A percentile compares a stretch with the other conserved stretches of the same genome.
These are phyloP conservation scores for Pipa parva DNA, from an alignment of 2,113 vertebrate genomes.

Conservation along the genomic window DNA sequence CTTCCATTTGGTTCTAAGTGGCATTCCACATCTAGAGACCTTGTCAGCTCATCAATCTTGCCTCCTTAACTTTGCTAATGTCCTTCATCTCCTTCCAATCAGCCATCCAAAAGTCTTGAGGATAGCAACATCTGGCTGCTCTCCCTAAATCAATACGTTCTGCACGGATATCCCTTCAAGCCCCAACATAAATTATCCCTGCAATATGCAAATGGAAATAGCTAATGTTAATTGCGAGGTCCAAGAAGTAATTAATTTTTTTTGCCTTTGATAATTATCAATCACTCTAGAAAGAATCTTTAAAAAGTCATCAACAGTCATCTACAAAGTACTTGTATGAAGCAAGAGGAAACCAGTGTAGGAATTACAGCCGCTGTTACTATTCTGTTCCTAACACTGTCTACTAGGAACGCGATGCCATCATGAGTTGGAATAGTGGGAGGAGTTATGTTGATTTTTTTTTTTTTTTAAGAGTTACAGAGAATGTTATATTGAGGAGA, in stretches of 20 bases:
- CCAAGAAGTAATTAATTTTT: constrained; percentile 34
- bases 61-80: constrained; percentile 41
- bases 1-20: constrained; percentile 31
- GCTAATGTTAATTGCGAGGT: constrained; percentile 41
- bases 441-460: too few relatives aligned
- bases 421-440: too few relatives aligned
- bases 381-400: constrained; percentile 3
- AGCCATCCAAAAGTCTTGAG: constrained; percentile 26
- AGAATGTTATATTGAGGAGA: too few relatives aligned
- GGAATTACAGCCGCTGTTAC: neutral
- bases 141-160: constrained; percentile 42
- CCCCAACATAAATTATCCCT: constrained; percentile 34
- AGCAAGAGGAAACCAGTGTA: neutral
- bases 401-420: neutral
- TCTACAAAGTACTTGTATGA: constrained; percentile 19
- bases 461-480: too few relatives aligned
- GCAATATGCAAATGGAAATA: constrained; percentile 35
- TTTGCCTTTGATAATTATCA: constrained; percentile 35
- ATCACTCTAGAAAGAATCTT: constrained; percentile 31
- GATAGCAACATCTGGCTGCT: constrained; percentile 35
- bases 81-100: constrained; percentile 27
- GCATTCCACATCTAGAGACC: constrained; percentile 3
- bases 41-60: constrained; percentile 25
- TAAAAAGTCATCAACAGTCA: constrained; percentile 27
- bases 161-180: constrained; percentile 20